These are phyloP conservation scores for Scaptomyza hsui DNA, from an alignment of 1,140 invertebrate genomes.

Conservation along the genomic window DNA sequence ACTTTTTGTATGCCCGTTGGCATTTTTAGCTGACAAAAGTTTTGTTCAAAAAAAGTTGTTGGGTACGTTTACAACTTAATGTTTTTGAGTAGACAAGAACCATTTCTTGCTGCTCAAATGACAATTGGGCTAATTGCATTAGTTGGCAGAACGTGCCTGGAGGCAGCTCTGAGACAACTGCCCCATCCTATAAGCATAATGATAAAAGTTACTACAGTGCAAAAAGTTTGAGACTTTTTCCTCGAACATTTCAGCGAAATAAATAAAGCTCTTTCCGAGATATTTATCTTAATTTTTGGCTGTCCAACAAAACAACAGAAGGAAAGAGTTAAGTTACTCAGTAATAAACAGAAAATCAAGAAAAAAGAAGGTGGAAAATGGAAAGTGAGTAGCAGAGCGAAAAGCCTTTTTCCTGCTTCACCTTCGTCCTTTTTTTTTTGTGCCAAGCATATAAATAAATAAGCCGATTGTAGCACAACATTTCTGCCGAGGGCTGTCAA, in stretches of 20 bases:
- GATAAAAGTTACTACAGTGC: slow-evolving; percentile 49
- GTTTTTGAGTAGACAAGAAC: slow-evolving; percentile 34
- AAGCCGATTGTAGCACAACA: slow-evolving; percentile 65
- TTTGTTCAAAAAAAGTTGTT: slow-evolving; percentile 45
- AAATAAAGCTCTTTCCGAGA: slow-evolving; percentile 61
- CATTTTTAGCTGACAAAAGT: slow-evolving; percentile 50
- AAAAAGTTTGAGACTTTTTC: slow-evolving; percentile 58
- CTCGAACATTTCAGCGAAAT: slow-evolving; percentile 48
- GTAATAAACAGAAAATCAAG: slow-evolving; percentile 43
- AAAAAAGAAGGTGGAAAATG: not conserved
- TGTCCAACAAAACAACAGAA: slow-evolving; percentile 23
- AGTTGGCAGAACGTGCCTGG: slow-evolving; percentile 54
- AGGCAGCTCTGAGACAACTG: slow-evolving; percentile 29
- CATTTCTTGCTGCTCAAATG: slow-evolving; percentile 58
- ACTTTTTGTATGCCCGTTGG: slow-evolving; percentile 34
- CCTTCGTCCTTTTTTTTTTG: slow-evolving; percentile 22
- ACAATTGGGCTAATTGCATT: slow-evolving; percentile 80
- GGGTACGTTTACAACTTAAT: slow-evolving; percentile 63
- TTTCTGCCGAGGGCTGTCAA: slow-evolving; percentile 37
- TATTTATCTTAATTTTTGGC: slow-evolving; percentile 76
- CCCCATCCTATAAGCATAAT: slow-evolving; percentile 52
- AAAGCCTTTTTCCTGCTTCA: slow-evolving; percentile 48
- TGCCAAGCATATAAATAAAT: slow-evolving; percentile 66
- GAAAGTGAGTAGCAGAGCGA: slow-evolving; percentile 21
- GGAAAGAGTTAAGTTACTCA: slow-evolving; percentile 71